A percentile compares a stretch with the other conserved stretches of the same genome.
Evolutionary conservation across 1,140 invertebrate genomes (phyloP).

Genomic region (Drosophila ercepeae): DNA sequence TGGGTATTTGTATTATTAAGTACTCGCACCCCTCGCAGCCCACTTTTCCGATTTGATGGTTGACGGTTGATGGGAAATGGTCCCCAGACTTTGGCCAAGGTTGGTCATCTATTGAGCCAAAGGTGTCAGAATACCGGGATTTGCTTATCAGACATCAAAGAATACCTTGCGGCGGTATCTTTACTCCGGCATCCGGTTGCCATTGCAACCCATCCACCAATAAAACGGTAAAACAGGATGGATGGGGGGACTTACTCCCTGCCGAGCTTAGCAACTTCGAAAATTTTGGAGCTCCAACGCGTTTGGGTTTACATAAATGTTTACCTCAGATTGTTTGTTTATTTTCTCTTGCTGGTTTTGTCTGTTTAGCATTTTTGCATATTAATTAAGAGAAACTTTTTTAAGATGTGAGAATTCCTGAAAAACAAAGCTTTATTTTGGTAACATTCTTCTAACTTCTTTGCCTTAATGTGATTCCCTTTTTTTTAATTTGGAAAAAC

Average conservation of each 20-base stretch:
- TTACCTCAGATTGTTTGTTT: conserved; percentile 23
- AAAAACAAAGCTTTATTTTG: conserved; percentile 13
- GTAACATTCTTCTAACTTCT: conserved; percentile 13
- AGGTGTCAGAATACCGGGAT: conserved; percentile 42
- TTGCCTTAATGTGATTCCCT: no score
- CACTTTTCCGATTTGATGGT: conserved; percentile 12
- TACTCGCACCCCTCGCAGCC: conserved; percentile 21
- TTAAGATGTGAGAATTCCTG: conserved; percentile 22
- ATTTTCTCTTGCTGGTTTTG: conserved; percentile 32
- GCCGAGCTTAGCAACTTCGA: neutral
- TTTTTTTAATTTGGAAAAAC: no score
- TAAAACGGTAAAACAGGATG: neutral
- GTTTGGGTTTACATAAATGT: conserved; percentile 32
- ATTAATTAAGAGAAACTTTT: conserved; percentile 50
- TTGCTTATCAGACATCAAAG: conserved; percentile 55
- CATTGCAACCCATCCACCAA: conserved; percentile 27
- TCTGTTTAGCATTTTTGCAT: conserved; percentile 43
- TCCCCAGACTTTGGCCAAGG: no score
- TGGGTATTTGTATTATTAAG: conserved; percentile 64
- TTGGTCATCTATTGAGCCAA: conserved; percentile 38
- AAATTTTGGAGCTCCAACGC: conserved; percentile 1
- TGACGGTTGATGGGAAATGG: neutral
- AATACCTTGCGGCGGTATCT: conserved; percentile 36
- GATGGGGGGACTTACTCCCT: neutral
- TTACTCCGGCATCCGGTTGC: conserved; percentile 15